phyloP scores from a whole-genome alignment of 23 tunicate genomes.

The Pegea sp. region DNA sequence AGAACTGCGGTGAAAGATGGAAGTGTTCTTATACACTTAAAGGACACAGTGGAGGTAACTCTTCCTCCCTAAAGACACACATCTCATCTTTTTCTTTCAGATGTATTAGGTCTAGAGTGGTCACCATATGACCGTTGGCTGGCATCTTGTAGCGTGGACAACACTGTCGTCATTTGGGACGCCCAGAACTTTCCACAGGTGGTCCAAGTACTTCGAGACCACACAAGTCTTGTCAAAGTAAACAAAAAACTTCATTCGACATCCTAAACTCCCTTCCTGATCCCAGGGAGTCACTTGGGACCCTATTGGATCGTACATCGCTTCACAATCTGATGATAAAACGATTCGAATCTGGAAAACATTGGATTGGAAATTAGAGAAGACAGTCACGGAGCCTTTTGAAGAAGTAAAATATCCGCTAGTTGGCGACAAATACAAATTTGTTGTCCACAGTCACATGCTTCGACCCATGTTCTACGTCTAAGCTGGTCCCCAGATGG shows the following conservation, averaged over 20 bases:
- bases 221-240: conserved; percentile 82
- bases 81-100: conserved; percentile 4
- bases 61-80: neutral
- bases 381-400: conserved; percentile 78
- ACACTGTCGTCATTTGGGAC: conserved; percentile 86
- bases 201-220: conserved; percentile 41
- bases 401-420: conserved; percentile 14
- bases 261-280: neutral
- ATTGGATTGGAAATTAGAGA: conserved; percentile 91
- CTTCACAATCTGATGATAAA: conserved; percentile 91
- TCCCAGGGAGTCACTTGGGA: conserved; percentile 97
- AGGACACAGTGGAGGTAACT: conserved; percentile 75
- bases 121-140: conserved; percentile 79
- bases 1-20: conserved; percentile 68
- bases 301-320: conserved; percentile 87
- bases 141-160: conserved; percentile 90
- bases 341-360: conserved; percentile 92
- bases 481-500: conserved; percentile 98
- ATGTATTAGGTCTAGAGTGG: conserved; percentile 90
- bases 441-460: conserved; percentile 29
- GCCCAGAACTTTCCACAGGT: conserved; percentile 61
- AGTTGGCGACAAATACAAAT: neutral
- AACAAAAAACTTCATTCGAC: neutral
- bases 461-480: conserved; percentile 86
- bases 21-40: conserved; percentile 62